phyloP scores from a whole-genome alignment of 2,113 vertebrate species.

The Numida meleagris region DNA sequence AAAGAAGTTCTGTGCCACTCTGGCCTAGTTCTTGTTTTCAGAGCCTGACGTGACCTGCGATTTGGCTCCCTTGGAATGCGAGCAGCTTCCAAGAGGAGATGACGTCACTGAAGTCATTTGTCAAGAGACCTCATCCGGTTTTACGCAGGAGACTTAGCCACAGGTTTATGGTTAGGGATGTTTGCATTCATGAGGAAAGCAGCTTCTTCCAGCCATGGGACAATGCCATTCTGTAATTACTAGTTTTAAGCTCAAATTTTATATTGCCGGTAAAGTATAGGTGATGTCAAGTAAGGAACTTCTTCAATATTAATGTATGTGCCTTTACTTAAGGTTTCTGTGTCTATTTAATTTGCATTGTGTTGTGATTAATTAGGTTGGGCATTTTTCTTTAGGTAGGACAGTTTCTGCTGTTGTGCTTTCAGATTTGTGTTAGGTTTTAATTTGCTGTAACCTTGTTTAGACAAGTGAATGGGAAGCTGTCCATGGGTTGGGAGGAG shows the following conservation, averaged over 20 bases:
- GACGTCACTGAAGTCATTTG: not conserved
- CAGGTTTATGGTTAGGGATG: slow-evolving; percentile 28
- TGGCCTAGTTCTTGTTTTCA: not conserved
- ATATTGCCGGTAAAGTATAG: not conserved
- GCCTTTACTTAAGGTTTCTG: not conserved
- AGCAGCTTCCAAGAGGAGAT: slow-evolving; percentile 45
- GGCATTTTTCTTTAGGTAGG: not conserved
- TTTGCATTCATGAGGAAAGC: slow-evolving; percentile 27
- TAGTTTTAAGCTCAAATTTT: not conserved
- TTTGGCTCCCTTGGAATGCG: not conserved
- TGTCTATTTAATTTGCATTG: not conserved
- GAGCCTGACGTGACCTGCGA: slow-evolving; percentile 40
- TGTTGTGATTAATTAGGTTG: not conserved
- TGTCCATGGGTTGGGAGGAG: not conserved
- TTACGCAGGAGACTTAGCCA: slow-evolving; percentile 13
- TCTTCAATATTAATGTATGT: not conserved
- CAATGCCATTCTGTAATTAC: not conserved
- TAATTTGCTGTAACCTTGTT: not conserved
- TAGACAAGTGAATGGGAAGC: not conserved
- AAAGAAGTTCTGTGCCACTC: not conserved
- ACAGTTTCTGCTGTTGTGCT: not conserved
- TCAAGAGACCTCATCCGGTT: slow-evolving; percentile 46
- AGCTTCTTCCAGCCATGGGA: slow-evolving; percentile 14
- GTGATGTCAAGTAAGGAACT: not conserved
- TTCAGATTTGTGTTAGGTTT: not conserved